These are phyloP conservation scores for Tragopan temminckii DNA, from an alignment of 2,797 vertebrate species.

Conservation along the genomic window DNA sequence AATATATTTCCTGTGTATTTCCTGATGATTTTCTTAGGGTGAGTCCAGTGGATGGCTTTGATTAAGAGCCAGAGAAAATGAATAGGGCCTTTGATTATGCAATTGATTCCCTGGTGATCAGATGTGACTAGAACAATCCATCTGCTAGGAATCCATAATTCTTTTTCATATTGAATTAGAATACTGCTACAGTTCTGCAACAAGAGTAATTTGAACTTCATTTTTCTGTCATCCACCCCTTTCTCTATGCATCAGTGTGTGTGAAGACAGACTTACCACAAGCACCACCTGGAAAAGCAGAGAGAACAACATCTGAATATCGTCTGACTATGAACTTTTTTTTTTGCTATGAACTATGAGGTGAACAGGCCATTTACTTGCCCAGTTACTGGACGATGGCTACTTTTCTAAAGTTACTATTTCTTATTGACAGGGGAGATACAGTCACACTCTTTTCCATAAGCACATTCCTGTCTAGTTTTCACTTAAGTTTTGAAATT, in stretches of 20 bases:
- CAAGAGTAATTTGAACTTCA: background rate
- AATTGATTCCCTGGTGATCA: background rate
- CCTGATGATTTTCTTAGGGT: background rate
- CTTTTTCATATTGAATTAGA: slow-evolving; percentile 1
- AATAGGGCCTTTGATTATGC: background rate
- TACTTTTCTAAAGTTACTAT: background rate
- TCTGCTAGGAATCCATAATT: background rate
- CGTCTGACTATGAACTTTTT: background rate
- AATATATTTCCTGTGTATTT: background rate
- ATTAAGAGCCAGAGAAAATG: slow-evolving; percentile 2
- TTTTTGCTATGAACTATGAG: background rate
- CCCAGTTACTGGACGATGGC: background rate
- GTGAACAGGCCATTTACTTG: background rate
- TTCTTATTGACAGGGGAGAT: background rate
- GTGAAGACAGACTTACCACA: background rate
- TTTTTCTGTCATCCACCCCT: background rate
- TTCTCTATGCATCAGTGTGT: background rate
- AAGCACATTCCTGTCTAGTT: background rate
- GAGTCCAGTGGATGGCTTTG: background rate
- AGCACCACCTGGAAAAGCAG: background rate
- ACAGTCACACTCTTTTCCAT: background rate
- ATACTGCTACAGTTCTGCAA: background rate
- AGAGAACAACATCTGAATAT: background rate
- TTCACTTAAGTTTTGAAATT: background rate
- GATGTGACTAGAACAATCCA: background rate